Evolutionary conservation across 1,140 invertebrate genomes (phyloP).

Genomic region (Gyrodactylus bullatarudis): DNA sequence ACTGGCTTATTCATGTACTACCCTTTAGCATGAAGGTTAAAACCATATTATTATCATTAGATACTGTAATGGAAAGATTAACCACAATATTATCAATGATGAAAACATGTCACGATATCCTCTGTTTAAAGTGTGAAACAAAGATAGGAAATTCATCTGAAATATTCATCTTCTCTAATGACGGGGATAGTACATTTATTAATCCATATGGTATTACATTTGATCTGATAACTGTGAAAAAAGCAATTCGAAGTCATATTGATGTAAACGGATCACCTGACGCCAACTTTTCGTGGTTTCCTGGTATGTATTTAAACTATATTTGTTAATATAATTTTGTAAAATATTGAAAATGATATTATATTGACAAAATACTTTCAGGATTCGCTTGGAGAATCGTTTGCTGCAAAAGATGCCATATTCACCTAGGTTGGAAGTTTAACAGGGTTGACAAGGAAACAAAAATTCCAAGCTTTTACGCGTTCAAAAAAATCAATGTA

Average conservation of each 20-base stretch:
- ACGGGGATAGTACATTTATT: background rate
- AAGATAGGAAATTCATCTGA: background rate
- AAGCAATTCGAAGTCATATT: background rate
- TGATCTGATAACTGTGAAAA: background rate
- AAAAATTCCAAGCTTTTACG: background rate
- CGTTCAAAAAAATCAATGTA: background rate
- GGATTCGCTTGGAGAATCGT: background rate
- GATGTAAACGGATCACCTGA: background rate
- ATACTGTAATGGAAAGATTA: background rate
- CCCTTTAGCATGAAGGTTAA: background rate
- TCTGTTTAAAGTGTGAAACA: background rate
- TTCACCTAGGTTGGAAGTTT: background rate
- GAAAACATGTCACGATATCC: background rate
- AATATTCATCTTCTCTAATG: background rate
- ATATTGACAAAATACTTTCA: background rate
- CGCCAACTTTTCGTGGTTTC: background rate
- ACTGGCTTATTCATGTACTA: background rate
- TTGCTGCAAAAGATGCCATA: background rate
- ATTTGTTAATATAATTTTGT: background rate
- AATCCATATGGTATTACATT: background rate
- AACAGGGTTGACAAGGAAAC: too few relatives aligned
- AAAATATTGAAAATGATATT: background rate
- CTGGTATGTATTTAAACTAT: background rate
- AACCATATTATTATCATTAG: background rate
- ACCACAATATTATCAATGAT: background rate